Base-by-base conservation (phyloP, 1,140 invertebrate species). In the Stegodyphus mimosarum region DNA sequence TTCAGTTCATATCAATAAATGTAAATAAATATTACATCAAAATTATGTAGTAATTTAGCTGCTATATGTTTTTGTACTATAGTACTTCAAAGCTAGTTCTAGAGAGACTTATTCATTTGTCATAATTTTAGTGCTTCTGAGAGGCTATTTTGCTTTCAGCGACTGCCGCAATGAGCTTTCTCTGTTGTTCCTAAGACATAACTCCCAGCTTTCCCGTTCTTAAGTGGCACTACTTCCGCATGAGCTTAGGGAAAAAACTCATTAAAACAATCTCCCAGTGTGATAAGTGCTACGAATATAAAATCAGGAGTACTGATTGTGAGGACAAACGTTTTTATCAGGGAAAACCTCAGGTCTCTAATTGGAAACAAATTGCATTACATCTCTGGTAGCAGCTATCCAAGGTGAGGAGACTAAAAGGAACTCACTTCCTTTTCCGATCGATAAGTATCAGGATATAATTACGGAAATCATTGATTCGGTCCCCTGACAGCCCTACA, bases 401-500 rank as follows among this genome's bases (percentile, higher is more conserved):
- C 60, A 63, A 72, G 78, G 53, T 10, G 9, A 60, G 55, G 55
- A 10, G 55, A 81, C 53, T 74, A 60, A 81, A 81, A 72, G 78
- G 66, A 66, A 49, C 66, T 69, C n/a, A 52, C 53, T 79, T 69
- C 77, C n/a, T 33, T 67, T 70, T 79, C 72, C 78, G 69, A 83
- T 83, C 80, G 70, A 74, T 74, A 52, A 70, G 63, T 83, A 83
- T 83, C 80, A 83, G 60, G 80, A 83, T 83, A 74, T 83, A 83
- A 83, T 83, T 83, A 83, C 66, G 80, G 80, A 83, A 83, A 83
- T 83, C 74, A 83, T 83, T 83, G 80, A 83, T 83, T 83, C 48
- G 80, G 55, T 73, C 69, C 80, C 80, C 66, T 33, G 71, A 83
- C 80, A 74, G 33, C 71, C 80, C 80, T 74, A 63, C 48, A 74